phyloP scores from a whole-genome alignment of 2,797 vertebrate genomes.

The Coendou prehensilis region DNA sequence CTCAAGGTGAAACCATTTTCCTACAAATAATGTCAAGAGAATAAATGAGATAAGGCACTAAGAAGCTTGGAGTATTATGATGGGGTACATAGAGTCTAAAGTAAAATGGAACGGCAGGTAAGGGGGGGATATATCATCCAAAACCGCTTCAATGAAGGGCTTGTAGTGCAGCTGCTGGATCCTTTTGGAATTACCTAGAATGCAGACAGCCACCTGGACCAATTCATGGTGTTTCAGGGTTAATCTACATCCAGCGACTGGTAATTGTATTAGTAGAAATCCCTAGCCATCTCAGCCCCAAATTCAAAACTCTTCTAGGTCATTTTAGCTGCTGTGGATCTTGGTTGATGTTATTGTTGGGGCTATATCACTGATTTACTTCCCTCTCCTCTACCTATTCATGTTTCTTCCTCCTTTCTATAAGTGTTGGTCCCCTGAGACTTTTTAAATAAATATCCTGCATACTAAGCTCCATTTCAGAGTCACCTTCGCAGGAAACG shows the following conservation, averaged over 20 bases:
- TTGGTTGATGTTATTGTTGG: too few relatives aligned
- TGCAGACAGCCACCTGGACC: background rate
- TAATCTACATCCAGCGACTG: background rate
- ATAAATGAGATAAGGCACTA: background rate
- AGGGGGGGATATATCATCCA: background rate
- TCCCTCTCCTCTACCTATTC: background rate
- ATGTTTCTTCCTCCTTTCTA: background rate
- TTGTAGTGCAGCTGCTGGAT: background rate
- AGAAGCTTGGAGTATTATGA: background rate
- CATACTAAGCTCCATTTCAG: background rate
- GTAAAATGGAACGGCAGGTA: background rate
- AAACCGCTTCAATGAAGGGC: too few relatives aligned
- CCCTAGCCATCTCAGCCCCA: background rate
- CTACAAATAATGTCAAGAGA: too few relatives aligned
- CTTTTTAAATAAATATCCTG: background rate
- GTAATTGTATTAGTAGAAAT: background rate
- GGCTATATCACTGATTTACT: background rate
- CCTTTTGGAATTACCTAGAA: background rate
- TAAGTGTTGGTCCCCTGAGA: background rate
- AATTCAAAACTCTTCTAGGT: background rate
- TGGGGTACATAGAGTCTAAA: background rate
- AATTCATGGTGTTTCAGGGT: background rate
- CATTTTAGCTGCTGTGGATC: background rate
- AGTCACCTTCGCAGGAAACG: background rate
- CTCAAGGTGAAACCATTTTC: background rate